phyloP scores from a whole-genome alignment of 2,113 vertebrate species.

The Elanus axillaris region DNA sequence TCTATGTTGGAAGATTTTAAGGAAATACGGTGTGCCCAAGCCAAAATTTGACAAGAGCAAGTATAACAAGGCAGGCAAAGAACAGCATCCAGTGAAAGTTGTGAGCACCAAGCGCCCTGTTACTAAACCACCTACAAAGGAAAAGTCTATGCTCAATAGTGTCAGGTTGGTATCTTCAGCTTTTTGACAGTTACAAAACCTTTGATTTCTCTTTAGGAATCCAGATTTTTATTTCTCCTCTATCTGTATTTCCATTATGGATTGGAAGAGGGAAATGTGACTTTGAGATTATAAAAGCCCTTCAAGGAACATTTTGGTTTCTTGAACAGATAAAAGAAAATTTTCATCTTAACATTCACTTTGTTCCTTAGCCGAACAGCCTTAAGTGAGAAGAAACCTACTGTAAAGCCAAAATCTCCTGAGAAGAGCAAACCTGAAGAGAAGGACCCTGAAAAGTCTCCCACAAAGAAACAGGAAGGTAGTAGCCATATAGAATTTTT shows the following conservation, averaged over 20 bases:
- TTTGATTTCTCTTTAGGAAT: not conserved
- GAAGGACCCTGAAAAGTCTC: constrained; percentile 94
- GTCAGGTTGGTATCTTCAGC: constrained; percentile 78
- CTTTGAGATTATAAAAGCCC: not conserved
- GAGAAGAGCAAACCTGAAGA: constrained; percentile 94
- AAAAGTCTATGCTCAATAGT: constrained; percentile 90
- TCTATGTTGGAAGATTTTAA: constrained; percentile 80
- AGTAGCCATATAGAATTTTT: not conserved
- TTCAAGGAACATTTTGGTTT: not conserved
- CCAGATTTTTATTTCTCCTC: not conserved
- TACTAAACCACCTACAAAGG: constrained; percentile 90
- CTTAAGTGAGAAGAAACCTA: constrained; percentile 93
- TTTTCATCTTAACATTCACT: not conserved
- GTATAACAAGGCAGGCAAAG: constrained; percentile 92
- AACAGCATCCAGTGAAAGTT: constrained; percentile 94
- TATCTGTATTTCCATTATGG: rapidly evolving
- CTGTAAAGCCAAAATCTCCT: constrained; percentile 92
- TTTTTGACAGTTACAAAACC: not conserved
- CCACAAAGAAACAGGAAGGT: constrained; percentile 96
- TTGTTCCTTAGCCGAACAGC: constrained; percentile 81
- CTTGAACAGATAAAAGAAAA: not conserved
- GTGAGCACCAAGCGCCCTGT: constrained; percentile 94
- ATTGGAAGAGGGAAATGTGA: rapidly evolving
- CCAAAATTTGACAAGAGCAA: constrained; percentile 94
- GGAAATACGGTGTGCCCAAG: constrained; percentile 89